A percentile compares a stretch with the other conserved stretches of the same genome.
These are phyloP conservation scores for Cuniculus paca DNA, from an alignment of 2,797 vertebrate species.

Conservation along the genomic window DNA sequence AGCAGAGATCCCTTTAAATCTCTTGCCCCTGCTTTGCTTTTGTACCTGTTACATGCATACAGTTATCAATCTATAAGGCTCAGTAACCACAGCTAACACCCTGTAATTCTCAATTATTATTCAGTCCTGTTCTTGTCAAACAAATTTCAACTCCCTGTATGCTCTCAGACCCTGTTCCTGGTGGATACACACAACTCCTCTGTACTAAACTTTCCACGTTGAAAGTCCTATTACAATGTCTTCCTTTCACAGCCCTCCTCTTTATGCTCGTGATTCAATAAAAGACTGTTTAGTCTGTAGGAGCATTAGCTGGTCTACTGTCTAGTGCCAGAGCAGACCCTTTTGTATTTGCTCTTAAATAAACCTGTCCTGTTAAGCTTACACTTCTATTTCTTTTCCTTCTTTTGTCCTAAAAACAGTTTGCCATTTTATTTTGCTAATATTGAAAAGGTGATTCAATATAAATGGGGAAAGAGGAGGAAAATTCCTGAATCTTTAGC, in stretches of 20 bases:
- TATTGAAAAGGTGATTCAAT: too few relatives aligned
- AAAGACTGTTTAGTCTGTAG: neutral
- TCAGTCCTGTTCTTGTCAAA: neutral
- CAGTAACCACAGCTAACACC: neutral
- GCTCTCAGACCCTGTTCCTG: neutral
- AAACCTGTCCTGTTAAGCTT: neutral
- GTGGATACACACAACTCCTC: neutral
- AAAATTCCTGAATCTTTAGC: neutral
- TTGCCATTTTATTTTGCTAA: neutral
- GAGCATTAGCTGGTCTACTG: neutral
- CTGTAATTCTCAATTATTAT: neutral
- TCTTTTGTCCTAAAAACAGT: neutral
- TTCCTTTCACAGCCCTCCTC: neutral
- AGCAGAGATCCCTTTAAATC: too few relatives aligned
- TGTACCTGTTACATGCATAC: too few relatives aligned
- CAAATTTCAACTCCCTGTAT: neutral
- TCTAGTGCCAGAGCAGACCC: neutral
- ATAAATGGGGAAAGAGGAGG: neutral
- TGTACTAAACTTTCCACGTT: neutral
- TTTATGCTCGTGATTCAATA: neutral
- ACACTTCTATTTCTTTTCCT: neutral
- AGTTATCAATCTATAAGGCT: neutral
- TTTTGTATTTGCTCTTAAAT: neutral
- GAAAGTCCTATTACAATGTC: neutral
- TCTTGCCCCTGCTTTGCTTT: too few relatives aligned